These are phyloP conservation scores for Mya arenaria DNA, from an alignment of 1,140 invertebrate genomes.

Conservation along the genomic window DNA sequence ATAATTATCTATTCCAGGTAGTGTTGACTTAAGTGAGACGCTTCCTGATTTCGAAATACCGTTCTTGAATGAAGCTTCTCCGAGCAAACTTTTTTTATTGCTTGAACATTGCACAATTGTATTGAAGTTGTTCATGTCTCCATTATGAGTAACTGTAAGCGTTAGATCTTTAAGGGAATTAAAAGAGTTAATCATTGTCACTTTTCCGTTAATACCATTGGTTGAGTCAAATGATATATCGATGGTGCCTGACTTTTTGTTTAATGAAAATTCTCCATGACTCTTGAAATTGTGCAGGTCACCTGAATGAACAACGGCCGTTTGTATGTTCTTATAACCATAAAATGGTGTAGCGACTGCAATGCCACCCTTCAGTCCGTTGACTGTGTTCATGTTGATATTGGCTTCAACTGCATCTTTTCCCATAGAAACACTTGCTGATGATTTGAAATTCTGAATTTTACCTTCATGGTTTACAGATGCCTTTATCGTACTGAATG, in stretches of 20 bases:
- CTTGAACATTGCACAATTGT: not conserved
- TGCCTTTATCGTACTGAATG: not conserved
- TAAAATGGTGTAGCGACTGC: constrained; percentile 17
- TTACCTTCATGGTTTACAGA: constrained; percentile 10
- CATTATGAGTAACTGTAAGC: not conserved
- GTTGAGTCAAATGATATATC: constrained; percentile 15
- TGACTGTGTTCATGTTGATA: constrained; percentile 13
- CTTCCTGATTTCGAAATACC: not conserved
- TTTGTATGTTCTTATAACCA: not conserved
- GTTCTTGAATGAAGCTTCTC: constrained; percentile 16
- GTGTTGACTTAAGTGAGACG: constrained; percentile 16
- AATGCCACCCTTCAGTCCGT: constrained; percentile 10
- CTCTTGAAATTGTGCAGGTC: constrained; percentile 21
- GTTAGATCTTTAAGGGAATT: not conserved
- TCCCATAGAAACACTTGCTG: constrained; percentile 11
- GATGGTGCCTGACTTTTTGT: constrained; percentile 4
- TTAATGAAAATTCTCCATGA: constrained; percentile 6
- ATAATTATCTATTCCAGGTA: not conserved
- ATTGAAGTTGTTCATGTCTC: constrained; percentile 13
- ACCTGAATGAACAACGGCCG: not conserved
- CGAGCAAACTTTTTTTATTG: not conserved
- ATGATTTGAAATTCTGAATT: constrained; percentile 21
- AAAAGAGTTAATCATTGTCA: constrained; percentile 2
- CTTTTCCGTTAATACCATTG: not conserved
- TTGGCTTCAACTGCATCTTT: constrained; percentile 3